Evolutionary conservation across 2,113 vertebrate species (phyloP), one percentile per base, ranked within the genome.

Genomic region (Columba janthina): DNA sequence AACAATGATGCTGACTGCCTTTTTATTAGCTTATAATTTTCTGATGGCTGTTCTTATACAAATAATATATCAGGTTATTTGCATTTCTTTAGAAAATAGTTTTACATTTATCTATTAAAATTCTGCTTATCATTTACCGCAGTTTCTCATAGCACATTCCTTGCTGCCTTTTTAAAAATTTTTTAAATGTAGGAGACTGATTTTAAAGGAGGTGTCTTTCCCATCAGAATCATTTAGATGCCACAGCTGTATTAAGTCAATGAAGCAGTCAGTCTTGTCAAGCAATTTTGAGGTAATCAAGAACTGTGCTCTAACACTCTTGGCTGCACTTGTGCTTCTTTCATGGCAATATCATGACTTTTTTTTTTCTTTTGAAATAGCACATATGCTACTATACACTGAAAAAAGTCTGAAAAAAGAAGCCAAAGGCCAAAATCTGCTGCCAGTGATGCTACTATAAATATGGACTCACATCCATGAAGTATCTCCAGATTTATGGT

Each of bases 261-360:
- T 71, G 94, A 92, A 93, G 85, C 76, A 93, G 91, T 93, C 88
- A 81, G 66, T 93, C 82, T 88, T 96, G 85, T 96, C 91, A 94
- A 88, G 56, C 62, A 94, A 88, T 94, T 95, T 91, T 94, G 64
- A 58, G 83, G 79, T 93, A 95, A 96, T 94, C 90, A 97, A 92
- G 85, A 72, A 58, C 73, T 77, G n/a, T 78, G 34, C 65, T 93
- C 66, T 89, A 87, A 93, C 88, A 95, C 79, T 53, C 76, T 83
- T 94, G 88, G 85, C 93, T 92, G 83, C 88, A 93, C 66, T 95
- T 81, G 40, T 40, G 61, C 66, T 95, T 96, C 89, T 94, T 65
- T 94, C 73, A 85, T 72, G 40, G 88, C 36, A 90, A 87, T 57
- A 90, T 82, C 90, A 88, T 4, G 34, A 64, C 15, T 86, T 50